A percentile compares a stretch with the other conserved stretches of the same genome.
phyloP scores from a whole-genome alignment of 2,888 invertebrate species.

The Sminthurides aquaticus region DNA sequence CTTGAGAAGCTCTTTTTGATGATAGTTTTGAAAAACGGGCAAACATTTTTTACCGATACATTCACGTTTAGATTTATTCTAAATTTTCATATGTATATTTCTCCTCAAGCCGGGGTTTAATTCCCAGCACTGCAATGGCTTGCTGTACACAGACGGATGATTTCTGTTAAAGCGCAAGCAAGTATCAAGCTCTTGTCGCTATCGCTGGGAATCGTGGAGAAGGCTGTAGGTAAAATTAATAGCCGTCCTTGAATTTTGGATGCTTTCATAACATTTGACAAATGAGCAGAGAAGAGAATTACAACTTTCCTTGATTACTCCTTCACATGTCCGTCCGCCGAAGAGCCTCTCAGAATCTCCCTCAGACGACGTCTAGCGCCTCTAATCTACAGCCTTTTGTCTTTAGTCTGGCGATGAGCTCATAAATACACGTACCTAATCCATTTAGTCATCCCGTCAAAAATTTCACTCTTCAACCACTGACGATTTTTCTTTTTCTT shows the following conservation, averaged over 20 bases:
- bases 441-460: not conserved
- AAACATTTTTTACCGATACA: no score
- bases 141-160: no score
- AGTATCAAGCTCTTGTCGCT: no score
- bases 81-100: no score
- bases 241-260: conserved; percentile 39
- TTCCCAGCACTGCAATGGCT: no score
- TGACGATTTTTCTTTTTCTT: not conserved
- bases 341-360: not conserved
- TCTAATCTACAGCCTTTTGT: not conserved
- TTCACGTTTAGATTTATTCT: no score
- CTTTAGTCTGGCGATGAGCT: not conserved
- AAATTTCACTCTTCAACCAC: not conserved
- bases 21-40: no score
- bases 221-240: conserved; percentile 9
- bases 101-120: no score
- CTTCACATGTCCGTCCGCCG: not conserved
- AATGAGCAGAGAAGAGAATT: conserved; percentile 27
- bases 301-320: not conserved
- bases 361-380: not conserved
- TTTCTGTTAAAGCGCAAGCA: no score
- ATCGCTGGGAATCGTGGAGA: no score
- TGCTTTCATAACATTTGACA: conserved; percentile 39
- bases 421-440: not conserved
- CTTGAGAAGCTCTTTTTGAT: no score